phyloP scores from a whole-genome alignment of 2,797 vertebrate genomes.

The Propithecus deckenii region DNA sequence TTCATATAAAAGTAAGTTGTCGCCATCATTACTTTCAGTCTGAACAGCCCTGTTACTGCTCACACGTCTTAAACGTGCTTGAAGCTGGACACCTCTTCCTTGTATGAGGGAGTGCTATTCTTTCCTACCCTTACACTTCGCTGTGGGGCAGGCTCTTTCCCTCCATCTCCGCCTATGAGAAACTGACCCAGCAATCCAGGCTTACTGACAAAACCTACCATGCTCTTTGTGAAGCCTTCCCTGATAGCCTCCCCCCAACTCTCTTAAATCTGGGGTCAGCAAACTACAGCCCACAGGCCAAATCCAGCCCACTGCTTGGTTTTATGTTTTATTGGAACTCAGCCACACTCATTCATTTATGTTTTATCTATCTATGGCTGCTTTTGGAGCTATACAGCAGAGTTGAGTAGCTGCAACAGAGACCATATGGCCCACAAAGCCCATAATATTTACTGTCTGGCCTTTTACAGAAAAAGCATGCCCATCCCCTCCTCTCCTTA shows the following conservation, averaged over 20 bases:
- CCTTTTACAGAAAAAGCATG: not conserved
- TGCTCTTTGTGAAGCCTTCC: not conserved
- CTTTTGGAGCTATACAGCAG: not conserved
- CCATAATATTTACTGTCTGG: not conserved
- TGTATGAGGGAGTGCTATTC: not conserved
- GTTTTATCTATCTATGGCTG: not conserved
- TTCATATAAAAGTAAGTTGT: not conserved
- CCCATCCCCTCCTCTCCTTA: fast-evolving
- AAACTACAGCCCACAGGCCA: not conserved
- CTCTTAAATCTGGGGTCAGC: not conserved
- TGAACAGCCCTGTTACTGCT: not conserved
- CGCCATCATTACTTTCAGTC: not conserved
- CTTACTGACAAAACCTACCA: not conserved
- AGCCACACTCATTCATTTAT: not conserved
- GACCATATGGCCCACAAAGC: not conserved
- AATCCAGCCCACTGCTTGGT: not conserved
- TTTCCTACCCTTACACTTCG: not conserved
- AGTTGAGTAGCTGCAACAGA: not conserved
- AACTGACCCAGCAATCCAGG: not conserved
- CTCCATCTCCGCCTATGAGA: not conserved
- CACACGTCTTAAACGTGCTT: not conserved
- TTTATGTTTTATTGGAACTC: not conserved
- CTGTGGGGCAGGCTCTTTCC: not conserved
- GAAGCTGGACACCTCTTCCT: not conserved
- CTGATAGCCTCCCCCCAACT: not conserved